Conservation (phyloP, 2,888 invertebrate species). For the Athripsodes cinereus region DNA sequence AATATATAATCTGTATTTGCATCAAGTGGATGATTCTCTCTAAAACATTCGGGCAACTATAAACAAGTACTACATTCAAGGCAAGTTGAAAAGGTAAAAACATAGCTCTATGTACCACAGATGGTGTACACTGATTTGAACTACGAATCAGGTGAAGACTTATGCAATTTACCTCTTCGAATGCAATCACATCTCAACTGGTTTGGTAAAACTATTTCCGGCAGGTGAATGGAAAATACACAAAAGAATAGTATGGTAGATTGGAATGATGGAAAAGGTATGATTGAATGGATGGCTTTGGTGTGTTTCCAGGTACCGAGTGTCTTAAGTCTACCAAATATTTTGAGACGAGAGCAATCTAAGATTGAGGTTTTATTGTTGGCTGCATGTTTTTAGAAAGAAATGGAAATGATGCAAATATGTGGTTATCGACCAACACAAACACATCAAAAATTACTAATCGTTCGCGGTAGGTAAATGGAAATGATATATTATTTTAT, state of each 20-base stretch:
- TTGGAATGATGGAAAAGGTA: too few species aligned
- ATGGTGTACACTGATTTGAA: too few species aligned
- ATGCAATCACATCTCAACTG: not conserved
- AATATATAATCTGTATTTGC: not conserved
- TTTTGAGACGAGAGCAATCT: too few species aligned
- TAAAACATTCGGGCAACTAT: not conserved
- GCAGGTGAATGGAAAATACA: too few species aligned
- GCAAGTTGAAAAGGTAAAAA: too few species aligned
- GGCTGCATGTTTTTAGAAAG: conserved; percentile 1
- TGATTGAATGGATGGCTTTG: too few species aligned
- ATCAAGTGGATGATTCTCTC: not conserved
- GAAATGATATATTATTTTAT: not conserved
- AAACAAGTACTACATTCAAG: not conserved
- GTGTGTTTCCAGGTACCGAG: too few species aligned
- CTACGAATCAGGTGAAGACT: too few species aligned
- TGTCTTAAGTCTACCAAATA: too few species aligned
- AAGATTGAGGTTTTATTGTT: not conserved
- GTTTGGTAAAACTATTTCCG: not conserved
- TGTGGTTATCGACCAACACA: conserved; percentile 4
- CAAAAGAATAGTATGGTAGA: too few species aligned
- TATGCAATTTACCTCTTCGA: not conserved
- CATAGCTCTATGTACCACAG: too few species aligned
- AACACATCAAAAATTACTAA: not conserved
- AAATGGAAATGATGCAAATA: not conserved
- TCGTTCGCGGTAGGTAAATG: conserved; percentile 12